phyloP scores from a whole-genome alignment of 1,140 invertebrate genomes.

The Scylla paramamosain region DNA sequence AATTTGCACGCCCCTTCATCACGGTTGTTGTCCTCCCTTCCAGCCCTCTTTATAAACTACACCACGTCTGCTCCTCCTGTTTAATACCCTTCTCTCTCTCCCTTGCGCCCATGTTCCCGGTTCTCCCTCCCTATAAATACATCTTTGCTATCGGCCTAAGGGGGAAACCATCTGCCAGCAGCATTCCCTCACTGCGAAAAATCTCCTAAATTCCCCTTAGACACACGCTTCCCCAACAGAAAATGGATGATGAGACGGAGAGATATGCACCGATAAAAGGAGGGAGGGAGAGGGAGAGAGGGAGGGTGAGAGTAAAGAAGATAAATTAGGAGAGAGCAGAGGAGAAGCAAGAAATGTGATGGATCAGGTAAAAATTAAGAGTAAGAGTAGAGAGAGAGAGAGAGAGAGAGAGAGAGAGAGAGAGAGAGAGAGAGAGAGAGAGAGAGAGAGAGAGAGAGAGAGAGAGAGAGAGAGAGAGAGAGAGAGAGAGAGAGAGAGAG shows the following conservation, averaged over 20 bases:
- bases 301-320: neutral
- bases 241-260: conserved; percentile 17
- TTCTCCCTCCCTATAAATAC: neutral
- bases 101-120: neutral
- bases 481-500: neutral
- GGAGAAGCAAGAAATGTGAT: neutral
- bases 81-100: neutral
- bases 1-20: neutral
- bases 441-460: conserved; percentile 39
- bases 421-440: conserved; percentile 25
- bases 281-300: neutral
- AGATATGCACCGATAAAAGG: conserved; percentile 31
- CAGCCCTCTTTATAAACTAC: neutral
- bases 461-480: conserved; percentile 54
- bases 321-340: neutral
- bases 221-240: neutral
- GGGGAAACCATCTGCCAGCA: neutral
- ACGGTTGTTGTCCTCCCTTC: neutral
- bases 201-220: neutral
- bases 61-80: neutral
- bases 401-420: neutral
- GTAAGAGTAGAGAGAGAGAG: neutral
- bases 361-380: neutral
- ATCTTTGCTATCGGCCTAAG: conserved; percentile 8
- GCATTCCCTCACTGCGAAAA: neutral